A percentile compares a stretch with the other conserved stretches of the same genome.
phyloP scores from a whole-genome alignment of 2,888 invertebrate genomes.

The Sarcophaga subvicina region DNA sequence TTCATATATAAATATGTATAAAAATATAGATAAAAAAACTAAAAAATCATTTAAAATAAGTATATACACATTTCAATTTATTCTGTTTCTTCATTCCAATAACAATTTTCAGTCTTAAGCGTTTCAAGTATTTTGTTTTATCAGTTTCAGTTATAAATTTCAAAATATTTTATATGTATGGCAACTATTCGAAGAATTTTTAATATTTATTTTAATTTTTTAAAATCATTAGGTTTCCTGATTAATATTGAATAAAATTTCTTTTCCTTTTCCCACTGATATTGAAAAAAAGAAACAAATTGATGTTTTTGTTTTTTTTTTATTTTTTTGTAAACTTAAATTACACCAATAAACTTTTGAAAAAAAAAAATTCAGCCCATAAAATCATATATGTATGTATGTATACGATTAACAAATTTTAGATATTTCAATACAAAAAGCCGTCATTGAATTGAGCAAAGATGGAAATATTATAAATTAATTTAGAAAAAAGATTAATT shows the following conservation, averaged over 20 bases:
- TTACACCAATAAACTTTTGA: too few species aligned
- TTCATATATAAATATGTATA: not conserved
- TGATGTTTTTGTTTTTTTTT: too few species aligned
- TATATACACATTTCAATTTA: constrained; percentile 41
- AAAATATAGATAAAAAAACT: constrained; percentile 4
- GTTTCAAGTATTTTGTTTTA: constrained; percentile 63
- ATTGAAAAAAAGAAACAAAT: constrained; percentile 56
- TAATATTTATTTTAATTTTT: not conserved
- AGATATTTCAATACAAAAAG: too few species aligned
- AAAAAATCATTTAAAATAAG: constrained; percentile 64
- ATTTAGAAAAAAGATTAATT: too few species aligned
- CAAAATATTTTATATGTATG: constrained; percentile 62
- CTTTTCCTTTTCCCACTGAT: constrained; percentile 20
- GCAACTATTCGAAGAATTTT: constrained; percentile 64
- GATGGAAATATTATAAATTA: too few species aligned
- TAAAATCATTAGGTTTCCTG: constrained; percentile 1
- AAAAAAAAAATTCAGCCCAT: too few species aligned
- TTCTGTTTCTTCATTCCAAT: constrained; percentile 63
- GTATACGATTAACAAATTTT: too few species aligned
- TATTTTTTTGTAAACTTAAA: too few species aligned
- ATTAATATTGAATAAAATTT: constrained; percentile 31
- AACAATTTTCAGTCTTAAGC: constrained; percentile 66
- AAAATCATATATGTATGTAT: too few species aligned
- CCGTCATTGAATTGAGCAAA: too few species aligned
- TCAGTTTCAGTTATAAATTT: constrained; percentile 37